phyloP scores from a whole-genome alignment of 2,113 vertebrate species.

The Isichthys henryi region DNA sequence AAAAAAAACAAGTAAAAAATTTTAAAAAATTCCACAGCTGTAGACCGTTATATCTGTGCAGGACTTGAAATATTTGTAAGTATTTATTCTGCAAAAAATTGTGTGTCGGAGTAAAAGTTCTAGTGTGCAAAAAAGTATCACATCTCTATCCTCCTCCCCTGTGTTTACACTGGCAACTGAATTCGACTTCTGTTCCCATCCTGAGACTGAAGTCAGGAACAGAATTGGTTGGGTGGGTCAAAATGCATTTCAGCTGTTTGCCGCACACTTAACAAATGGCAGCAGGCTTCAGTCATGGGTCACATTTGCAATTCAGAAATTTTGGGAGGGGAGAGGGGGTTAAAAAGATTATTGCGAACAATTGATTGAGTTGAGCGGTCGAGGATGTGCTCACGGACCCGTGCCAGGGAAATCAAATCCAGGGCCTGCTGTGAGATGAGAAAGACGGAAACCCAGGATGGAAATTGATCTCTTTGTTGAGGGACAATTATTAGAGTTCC shows the following conservation, averaged over 20 bases:
- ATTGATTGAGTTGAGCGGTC: not conserved
- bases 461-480: conserved; percentile 11
- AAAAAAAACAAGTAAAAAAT: not conserved
- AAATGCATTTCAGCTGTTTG: not conserved
- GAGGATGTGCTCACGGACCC: not conserved
- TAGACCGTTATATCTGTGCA: not conserved
- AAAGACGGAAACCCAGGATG: not conserved
- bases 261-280: not conserved
- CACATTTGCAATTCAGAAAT: not conserved
- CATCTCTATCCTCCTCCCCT: not conserved
- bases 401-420: conserved; percentile 18
- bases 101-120: not conserved
- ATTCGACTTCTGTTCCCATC: not conserved
- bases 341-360: not conserved
- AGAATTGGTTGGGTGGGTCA: not conserved
- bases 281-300: not conserved
- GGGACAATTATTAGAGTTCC: not conserved
- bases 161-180: not conserved
- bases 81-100: not conserved
- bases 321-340: not conserved
- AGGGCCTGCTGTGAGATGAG: not conserved
- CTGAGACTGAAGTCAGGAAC: not conserved
- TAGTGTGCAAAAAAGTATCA: not conserved
- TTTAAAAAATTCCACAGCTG: not conserved
- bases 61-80: not conserved